Base-by-base conservation (phyloP, 2,113 vertebrate genomes). In the Hiodon alosoides region DNA sequence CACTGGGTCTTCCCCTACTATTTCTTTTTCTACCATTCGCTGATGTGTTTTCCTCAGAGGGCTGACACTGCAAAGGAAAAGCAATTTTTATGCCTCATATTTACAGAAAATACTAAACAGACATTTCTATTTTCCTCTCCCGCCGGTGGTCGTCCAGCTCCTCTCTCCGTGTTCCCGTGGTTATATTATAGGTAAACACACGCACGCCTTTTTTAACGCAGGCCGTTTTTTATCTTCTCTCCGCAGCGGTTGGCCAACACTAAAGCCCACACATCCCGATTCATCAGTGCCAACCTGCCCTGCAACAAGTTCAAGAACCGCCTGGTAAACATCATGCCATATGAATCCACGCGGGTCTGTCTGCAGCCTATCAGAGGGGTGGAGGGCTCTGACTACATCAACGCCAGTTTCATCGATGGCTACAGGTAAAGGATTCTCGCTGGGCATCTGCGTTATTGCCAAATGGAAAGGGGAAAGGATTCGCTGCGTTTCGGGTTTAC, bases 281-380 rank as follows among this genome's bases (percentile, higher is more conserved):
- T 99, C 77, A 96, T 99, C 87, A 99, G 97, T 89, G 97, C 97
- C 93, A 98, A 98, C 90, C 93, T 99, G 87, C 95, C 97, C 76
- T 98, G 97, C 94, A 99, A 99, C 93, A 98, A 99, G 92, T 99
- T 99, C 89, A 99, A 99, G 91, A 99, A 99, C 87, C 94, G 96
- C 84, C 93, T 99, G 90, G 97, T 99, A 89, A 99, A 99, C 89
- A 98, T 99, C 90, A 98, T 99, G 97, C 97, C 97, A 87, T 99
- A 97, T 80, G 97, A 99, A 85, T 95, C 93, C 86, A 99, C 97
- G 17, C 95, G 97, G 8, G 95, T 99, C 69, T 93, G 93, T 81
- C 92, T 99, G 86, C 97, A 99, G 90, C 97, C 96, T 76, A 98
- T 99, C 86, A 91, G 97, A 85, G 97, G 96, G 69, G 96, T 99